Percentiles rank a stretch among this genome's conserved stretches.
phyloP scores from a whole-genome alignment of 2,888 invertebrate genomes.

The Mesodorylaimus sp. region DNA sequence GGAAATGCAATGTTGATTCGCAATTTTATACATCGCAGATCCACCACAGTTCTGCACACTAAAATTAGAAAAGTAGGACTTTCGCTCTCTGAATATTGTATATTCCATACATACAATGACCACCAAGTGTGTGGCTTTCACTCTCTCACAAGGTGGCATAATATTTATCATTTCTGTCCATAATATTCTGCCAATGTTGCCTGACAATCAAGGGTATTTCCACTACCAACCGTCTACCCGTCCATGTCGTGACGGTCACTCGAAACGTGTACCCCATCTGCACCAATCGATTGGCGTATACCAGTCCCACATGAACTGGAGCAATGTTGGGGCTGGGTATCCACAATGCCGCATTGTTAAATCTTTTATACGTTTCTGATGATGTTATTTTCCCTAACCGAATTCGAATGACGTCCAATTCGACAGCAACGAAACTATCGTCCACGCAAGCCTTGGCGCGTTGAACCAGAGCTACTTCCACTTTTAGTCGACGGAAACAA shows the following conservation, averaged over 20 bases:
- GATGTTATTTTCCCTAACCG: conserved; percentile 1
- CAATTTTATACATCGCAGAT: too few relatives aligned
- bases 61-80: too few relatives aligned
- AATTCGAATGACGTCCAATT: background rate
- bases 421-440: background rate
- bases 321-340: conserved; percentile 6
- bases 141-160: too few relatives aligned
- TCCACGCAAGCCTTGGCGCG: conserved; percentile 2
- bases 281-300: background rate
- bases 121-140: too few relatives aligned
- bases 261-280: background rate
- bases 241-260: background rate
- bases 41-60: too few relatives aligned
- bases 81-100: too few relatives aligned
- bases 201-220: conserved; percentile 5
- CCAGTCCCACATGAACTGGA: background rate
- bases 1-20: too few relatives aligned
- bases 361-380: conserved; percentile 7
- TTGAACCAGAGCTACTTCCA: conserved; percentile 10
- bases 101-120: too few relatives aligned
- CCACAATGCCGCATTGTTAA: conserved; percentile 9
- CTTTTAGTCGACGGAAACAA: conserved; percentile 11
- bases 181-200: too few relatives aligned
- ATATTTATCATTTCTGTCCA: too few relatives aligned
- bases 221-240: background rate